Conservation (phyloP, 1,140 invertebrate species). For the Bactericera cockerelli region DNA sequence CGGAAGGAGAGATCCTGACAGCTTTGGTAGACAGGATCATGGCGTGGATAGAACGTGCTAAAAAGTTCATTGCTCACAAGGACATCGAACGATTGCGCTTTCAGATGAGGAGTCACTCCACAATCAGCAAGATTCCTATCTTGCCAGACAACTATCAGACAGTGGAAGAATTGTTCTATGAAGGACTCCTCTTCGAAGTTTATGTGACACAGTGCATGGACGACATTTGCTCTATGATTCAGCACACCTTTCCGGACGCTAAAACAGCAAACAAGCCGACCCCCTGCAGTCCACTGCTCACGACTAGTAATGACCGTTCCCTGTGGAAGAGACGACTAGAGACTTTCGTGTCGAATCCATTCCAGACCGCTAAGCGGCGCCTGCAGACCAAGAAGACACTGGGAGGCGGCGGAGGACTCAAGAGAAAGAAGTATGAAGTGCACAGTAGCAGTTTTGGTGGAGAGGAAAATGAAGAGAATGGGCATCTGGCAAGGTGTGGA, state of each 20-base stretch:
- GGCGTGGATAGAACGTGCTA: conserved; percentile 48
- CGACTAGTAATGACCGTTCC: neutral
- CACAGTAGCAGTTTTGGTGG: conserved; percentile 8
- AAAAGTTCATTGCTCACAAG: conserved; percentile 9
- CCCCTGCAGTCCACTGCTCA: neutral
- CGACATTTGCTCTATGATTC: neutral
- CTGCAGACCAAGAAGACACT: neutral
- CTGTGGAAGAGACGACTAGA: neutral
- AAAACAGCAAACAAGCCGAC: neutral
- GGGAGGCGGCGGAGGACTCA: neutral
- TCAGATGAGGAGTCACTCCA: neutral
- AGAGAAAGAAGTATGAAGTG: conserved; percentile 3
- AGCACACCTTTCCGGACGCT: neutral
- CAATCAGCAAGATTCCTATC: neutral
- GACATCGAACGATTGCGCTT: neutral
- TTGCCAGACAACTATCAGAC: conserved; percentile 34
- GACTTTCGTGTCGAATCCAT: conserved; percentile 6
- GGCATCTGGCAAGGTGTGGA: too few relatives aligned
- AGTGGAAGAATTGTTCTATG: conserved; percentile 45
- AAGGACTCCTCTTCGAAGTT: conserved; percentile 6
- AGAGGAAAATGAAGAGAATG: conserved; percentile 32
- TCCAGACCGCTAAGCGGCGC: conserved; percentile 7
- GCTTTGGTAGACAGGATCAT: conserved; percentile 78
- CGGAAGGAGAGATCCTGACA: conserved; percentile 83
- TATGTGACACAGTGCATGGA: neutral